Percentiles rank a stretch among this genome's conserved stretches.
phyloP scores from a whole-genome alignment of 2,797 vertebrate genomes.

The Platyrinchus mystaceus region DNA sequence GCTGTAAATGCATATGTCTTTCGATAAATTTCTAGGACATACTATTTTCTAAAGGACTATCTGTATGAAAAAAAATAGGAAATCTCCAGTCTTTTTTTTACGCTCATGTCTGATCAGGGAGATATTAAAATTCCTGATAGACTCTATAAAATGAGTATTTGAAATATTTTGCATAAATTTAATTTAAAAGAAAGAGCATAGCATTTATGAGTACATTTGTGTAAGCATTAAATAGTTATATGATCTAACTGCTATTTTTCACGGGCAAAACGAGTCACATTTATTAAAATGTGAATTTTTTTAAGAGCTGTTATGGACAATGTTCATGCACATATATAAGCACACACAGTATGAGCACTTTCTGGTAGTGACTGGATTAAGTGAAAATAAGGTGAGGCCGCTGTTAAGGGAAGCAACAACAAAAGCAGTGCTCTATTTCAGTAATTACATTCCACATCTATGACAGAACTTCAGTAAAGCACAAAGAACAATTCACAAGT shows the following conservation, averaged over 20 bases:
- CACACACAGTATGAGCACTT: background rate
- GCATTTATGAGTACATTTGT: background rate
- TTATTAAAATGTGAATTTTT: background rate
- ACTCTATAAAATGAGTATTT: background rate
- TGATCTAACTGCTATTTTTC: background rate
- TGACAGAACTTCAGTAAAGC: slow-evolving; percentile 32
- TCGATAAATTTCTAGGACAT: background rate
- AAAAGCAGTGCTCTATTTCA: slow-evolving; percentile 33
- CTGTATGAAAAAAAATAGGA: background rate
- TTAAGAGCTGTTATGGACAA: background rate
- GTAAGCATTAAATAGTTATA: background rate
- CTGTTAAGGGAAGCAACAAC: slow-evolving; percentile 41
- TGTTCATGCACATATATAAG: background rate
- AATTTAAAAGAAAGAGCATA: background rate
- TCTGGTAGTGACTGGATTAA: slow-evolving; percentile 29
- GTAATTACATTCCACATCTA: slow-evolving; percentile 50
- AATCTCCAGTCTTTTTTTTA: background rate
- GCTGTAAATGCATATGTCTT: background rate
- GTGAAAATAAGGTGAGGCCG: slow-evolving; percentile 54
- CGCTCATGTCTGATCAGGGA: background rate
- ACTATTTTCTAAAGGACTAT: background rate
- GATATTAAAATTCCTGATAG: background rate
- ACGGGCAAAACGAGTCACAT: background rate
- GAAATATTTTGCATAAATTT: background rate
- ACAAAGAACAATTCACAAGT: slow-evolving; percentile 31